These are phyloP conservation scores for Galendromus occidentalis DNA, from an alignment of 1,140 invertebrate species.

Conservation along the genomic window DNA sequence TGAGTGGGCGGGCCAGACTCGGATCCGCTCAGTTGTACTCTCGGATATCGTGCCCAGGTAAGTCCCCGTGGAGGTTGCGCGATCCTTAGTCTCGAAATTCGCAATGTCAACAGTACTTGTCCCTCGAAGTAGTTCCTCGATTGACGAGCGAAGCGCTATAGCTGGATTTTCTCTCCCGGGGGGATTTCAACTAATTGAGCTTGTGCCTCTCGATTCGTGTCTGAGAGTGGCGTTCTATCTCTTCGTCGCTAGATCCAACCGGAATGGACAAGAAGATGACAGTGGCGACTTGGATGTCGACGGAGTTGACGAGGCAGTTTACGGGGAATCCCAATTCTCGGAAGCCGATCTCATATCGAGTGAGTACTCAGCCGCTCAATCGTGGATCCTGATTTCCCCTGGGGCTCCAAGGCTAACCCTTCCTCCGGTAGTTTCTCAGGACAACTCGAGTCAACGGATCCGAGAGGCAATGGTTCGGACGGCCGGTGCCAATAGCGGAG, in stretches of 20 bases:
- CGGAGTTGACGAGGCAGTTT: conserved; percentile 48
- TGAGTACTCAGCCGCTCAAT: not conserved
- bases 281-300: conserved; percentile 58
- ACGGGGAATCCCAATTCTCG: conserved; percentile 52
- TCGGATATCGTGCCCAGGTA: conserved; percentile 11
- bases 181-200: too few species aligned
- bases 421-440: not conserved
- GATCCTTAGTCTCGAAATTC: too few species aligned
- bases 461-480: not conserved
- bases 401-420: too few species aligned
- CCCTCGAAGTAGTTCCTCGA: too few species aligned
- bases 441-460: conserved; percentile 11
- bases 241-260: conserved; percentile 16
- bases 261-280: conserved; percentile 39
- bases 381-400: not conserved
- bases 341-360: conserved; percentile 22
- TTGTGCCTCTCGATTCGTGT: not conserved
- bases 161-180: too few species aligned
- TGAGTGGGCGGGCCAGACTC: conserved; percentile 55
- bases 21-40: conserved; percentile 44
- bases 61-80: too few species aligned
- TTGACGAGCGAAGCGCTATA: too few species aligned
- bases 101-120: too few species aligned
- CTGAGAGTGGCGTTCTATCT: conserved; percentile 19
- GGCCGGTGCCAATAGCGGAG: not conserved